Evolutionary conservation across 1,140 invertebrate genomes (phyloP), one percentile per base, ranked within the genome.

Genomic region (Drosophila kikkawai): DNA sequence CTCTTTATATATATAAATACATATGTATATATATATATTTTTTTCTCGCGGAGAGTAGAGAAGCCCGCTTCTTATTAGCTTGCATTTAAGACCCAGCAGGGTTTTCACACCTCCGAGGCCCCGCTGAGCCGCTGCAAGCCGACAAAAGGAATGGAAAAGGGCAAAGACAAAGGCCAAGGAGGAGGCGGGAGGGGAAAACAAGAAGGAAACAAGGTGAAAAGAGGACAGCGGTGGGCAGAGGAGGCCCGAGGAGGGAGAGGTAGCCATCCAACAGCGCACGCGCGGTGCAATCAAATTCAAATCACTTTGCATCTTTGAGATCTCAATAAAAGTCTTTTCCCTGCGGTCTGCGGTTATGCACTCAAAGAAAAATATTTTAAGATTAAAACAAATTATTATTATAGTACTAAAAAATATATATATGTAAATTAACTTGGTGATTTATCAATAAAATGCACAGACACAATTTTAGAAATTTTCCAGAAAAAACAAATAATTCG

Each of bases 41-140:
- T 29, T 19, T 29, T 55, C 34, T 37, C 13, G 19, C 5, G n/a
- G n/a, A 12, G 48, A 32, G 36, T 12, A 57, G 39, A 45, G 65
- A 39, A 47, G 67, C 3, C 65, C 71, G 77, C 68, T 92, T 92
- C 91, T 92, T 92, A 92, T 92, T 92, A 92, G 91, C 91, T 85
- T 91, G 82, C 87, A 92, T 91, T 82, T 92, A 92, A 91, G 87
- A 86, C 91, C 84, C 91, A 92, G 91, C 91, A 92, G 91, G 91
- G 84, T 92, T 92, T 92, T 92, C 91, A 92, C 91, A 92, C 91
- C 91, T 92, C 91, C 66, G 82, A 90, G 82, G 67, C 78, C 91
- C 91, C 84, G 80, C 87, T 90, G 85, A 50, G 74, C 26, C 78
- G 63, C 26, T 39, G 58, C 57, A 60, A 45, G 29, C 69, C 59